Evolutionary conservation across 2,888 invertebrate genomes (phyloP).

Genomic region (Mycogona germanica): DNA sequence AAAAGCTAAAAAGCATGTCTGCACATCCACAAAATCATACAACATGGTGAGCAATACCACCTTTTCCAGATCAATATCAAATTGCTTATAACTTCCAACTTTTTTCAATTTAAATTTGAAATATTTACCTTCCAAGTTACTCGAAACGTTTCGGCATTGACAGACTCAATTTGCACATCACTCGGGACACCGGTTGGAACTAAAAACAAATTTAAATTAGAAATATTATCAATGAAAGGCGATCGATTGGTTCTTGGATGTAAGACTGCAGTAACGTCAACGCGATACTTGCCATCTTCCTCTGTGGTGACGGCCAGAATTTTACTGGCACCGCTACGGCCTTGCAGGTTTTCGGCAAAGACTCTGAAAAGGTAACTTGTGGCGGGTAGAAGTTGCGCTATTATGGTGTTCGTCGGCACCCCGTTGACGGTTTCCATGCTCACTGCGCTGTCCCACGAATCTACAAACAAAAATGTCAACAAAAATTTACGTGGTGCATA

Average conservation of each 20-base stretch:
- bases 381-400: conserved; percentile 10
- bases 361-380: conserved; percentile 9
- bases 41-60: too few species aligned
- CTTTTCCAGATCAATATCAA: too few species aligned
- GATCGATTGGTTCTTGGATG: neutral
- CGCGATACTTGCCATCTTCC: conserved; percentile 11
- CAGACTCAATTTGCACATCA: conserved; percentile 10
- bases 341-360: conserved; percentile 12
- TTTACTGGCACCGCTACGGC: conserved; percentile 10
- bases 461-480: too few species aligned
- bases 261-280: neutral
- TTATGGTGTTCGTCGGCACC: conserved; percentile 8
- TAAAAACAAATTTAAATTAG: neutral
- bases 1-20: too few species aligned
- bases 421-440: conserved; percentile 16
- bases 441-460: conserved; percentile 11
- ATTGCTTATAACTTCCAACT: too few species aligned
- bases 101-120: too few species aligned
- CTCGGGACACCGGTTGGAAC: conserved; percentile 9
- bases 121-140: conserved; percentile 12
- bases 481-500: neutral
- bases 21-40: too few species aligned
- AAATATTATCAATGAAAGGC: neutral
- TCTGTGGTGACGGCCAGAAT: conserved; percentile 1
- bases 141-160: conserved; percentile 13